phyloP scores from a whole-genome alignment of 2,113 vertebrate species.

The Strigops habroptila region DNA sequence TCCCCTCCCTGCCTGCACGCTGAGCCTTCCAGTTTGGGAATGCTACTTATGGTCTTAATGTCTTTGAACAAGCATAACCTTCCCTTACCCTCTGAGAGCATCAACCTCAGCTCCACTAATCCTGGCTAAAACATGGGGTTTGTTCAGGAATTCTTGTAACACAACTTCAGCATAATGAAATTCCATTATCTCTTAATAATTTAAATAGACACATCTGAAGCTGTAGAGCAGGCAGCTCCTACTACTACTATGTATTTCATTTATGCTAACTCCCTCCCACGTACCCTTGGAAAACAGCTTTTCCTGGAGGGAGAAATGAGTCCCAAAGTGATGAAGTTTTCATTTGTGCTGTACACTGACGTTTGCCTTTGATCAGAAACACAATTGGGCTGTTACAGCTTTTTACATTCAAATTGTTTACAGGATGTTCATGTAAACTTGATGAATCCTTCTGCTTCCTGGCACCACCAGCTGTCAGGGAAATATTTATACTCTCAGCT shows the following conservation, averaged over 20 bases:
- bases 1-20: neutral
- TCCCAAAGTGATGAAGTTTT: conserved; percentile 53
- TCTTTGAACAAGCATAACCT: neutral
- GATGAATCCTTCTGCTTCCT: conserved; percentile 77
- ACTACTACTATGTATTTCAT: neutral
- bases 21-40: neutral
- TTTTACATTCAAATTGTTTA: conserved; percentile 75
- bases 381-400: conserved; percentile 64
- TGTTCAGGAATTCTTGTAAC: conserved; percentile 5
- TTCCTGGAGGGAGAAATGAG: conserved; percentile 48
- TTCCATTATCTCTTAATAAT: conserved; percentile 52
- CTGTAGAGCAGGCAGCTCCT: conserved; percentile 35
- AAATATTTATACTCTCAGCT: conserved; percentile 65
- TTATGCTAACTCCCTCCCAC: conserved; percentile 56
- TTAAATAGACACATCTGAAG: conserved; percentile 37
- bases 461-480: conserved; percentile 73
- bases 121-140: neutral
- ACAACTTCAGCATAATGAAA: conserved; percentile 8
- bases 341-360: conserved; percentile 45
- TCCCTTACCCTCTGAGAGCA: neutral
- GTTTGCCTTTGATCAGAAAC: conserved; percentile 71
- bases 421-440: conserved; percentile 75
- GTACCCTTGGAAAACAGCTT: conserved; percentile 40
- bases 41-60: neutral
- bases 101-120: neutral